Percentiles rank a stretch among this genome's conserved stretches.
Conservation (phyloP, 2,797 vertebrate genomes). For the Pseudochromis fuscus region DNA sequence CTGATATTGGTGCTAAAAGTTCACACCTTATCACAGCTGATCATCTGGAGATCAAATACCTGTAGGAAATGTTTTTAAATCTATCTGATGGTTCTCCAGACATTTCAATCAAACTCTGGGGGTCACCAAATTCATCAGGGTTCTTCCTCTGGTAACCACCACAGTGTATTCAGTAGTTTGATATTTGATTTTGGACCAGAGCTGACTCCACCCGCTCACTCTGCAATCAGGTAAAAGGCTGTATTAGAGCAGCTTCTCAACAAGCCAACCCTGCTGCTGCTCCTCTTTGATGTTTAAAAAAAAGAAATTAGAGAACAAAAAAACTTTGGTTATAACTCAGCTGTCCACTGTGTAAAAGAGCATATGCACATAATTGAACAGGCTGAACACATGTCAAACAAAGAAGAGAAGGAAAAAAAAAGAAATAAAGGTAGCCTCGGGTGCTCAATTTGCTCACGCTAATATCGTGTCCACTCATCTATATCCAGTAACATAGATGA, state of each 20-base stretch:
- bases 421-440: conserved; percentile 55
- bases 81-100: background rate
- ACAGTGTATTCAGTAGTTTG: no score
- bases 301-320: conserved; percentile 1
- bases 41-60: background rate
- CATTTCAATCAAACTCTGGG: background rate
- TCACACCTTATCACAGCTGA: background rate
- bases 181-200: no score
- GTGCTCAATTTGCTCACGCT: conserved; percentile 41
- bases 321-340: conserved; percentile 22
- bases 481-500: conserved; percentile 55
- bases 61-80: background rate
- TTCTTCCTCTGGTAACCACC: no score
- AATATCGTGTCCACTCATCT: conserved; percentile 58
- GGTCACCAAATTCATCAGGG: background rate
- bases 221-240: background rate
- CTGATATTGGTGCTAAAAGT: background rate
- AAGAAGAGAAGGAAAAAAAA: conserved; percentile 33
- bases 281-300: conserved; percentile 14
- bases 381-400: conserved; percentile 40
- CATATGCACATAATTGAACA: conserved; percentile 22
- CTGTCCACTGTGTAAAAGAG: conserved; percentile 25
- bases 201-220: background rate
- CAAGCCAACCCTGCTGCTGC: conserved; percentile 11
- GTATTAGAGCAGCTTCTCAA: background rate